Evolutionary conservation across 2,113 vertebrate genomes (phyloP).

Genomic region (Podocnemis expansa): DNA sequence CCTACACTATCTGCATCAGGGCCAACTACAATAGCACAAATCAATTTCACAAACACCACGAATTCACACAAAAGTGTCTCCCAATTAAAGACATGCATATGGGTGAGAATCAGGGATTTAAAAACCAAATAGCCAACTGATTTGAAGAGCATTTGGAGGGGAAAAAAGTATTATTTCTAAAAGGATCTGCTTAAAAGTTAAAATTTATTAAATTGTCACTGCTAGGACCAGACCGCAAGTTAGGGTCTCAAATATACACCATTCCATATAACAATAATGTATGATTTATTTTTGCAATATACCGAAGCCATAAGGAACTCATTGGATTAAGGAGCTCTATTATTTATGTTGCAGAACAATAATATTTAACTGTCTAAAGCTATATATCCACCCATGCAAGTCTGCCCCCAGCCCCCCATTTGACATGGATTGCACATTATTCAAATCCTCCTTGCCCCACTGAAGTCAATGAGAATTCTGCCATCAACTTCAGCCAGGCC

Average conservation of each 20-base stretch:
- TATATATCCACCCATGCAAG: neutral
- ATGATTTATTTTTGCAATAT: constrained; percentile 16
- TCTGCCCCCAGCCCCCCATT: neutral
- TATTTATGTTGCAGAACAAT: constrained; percentile 26
- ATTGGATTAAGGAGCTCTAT: constrained; percentile 23
- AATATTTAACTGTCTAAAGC: constrained; percentile 22
- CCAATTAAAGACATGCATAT: accelerated
- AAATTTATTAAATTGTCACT: constrained; percentile 56
- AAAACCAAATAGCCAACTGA: neutral
- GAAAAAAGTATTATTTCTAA: neutral
- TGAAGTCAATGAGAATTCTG: neutral
- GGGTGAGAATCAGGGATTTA: constrained; percentile 18
- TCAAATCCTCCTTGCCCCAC: neutral
- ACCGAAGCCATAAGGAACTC: constrained; percentile 31
- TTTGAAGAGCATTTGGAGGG: neutral
- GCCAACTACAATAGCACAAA: neutral
- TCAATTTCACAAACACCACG: accelerated
- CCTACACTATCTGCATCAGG: neutral
- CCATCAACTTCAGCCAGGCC: constrained; percentile 35
- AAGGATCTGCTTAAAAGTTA: constrained; percentile 1
- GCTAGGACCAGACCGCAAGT: constrained; percentile 20
- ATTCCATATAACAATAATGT: neutral
- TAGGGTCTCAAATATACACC: constrained; percentile 18
- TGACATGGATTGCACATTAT: neutral
- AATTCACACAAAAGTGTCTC: neutral